These are phyloP conservation scores for Octonoba sinensis DNA, from an alignment of 2,888 invertebrate species.

Conservation along the genomic window DNA sequence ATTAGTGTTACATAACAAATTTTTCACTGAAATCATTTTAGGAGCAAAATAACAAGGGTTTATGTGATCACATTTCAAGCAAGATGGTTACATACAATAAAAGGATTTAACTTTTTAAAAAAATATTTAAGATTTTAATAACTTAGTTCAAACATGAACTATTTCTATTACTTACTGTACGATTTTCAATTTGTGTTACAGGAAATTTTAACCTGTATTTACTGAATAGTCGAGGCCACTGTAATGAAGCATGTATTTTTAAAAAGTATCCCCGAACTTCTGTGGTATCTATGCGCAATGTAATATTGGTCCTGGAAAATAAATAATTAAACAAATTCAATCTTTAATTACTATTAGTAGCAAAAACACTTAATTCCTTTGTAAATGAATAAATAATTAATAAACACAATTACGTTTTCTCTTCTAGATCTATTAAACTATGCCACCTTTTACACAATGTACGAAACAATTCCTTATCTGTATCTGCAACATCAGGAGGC, in stretches of 20 bases:
- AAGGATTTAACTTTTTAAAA: no score
- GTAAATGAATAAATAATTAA: not conserved
- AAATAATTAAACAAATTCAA: not conserved
- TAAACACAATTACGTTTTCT: constrained; percentile 64
- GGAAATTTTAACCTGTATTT: constrained; percentile 77
- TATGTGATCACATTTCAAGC: no score
- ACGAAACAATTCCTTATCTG: constrained; percentile 79
- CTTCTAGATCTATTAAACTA: constrained; percentile 68
- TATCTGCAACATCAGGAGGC: constrained; percentile 78
- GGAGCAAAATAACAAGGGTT: no score
- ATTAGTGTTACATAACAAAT: no score
- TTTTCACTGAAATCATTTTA: no score
- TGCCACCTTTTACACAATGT: constrained; percentile 77
- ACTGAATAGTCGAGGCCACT: constrained; percentile 77
- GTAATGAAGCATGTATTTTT: constrained; percentile 78
- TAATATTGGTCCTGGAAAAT: constrained; percentile 77
- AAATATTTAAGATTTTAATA: no score
- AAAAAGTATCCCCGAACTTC: constrained; percentile 79
- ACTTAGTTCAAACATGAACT: not conserved
- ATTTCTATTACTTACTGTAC: constrained; percentile 72
- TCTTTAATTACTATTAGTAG: not conserved
- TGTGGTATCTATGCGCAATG: constrained; percentile 82
- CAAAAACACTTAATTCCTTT: not conserved
- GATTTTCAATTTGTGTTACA: constrained; percentile 81
- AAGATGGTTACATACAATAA: no score